Conservation (phyloP, 2,888 invertebrate species). For the Drosophila formosana region DNA sequence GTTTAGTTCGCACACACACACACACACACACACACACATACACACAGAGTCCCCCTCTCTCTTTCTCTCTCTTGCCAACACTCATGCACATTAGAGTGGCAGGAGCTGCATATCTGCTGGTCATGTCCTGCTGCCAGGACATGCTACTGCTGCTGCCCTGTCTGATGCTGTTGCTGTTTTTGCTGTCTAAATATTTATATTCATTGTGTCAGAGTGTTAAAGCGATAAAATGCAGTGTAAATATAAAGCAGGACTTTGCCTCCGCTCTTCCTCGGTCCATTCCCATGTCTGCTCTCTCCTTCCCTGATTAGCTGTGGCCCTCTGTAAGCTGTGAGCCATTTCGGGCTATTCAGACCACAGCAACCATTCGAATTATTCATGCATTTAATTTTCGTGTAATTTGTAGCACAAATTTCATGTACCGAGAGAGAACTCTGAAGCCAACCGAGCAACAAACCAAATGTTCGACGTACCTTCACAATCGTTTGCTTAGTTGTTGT, state of each 20-base stretch:
- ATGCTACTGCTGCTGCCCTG: slow-evolving; percentile 28
- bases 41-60: background rate
- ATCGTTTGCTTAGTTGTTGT: slow-evolving; percentile 51
- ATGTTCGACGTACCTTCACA: slow-evolving; percentile 68
- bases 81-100: slow-evolving; percentile 3
- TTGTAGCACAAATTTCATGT: slow-evolving; percentile 76
- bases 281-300: background rate
- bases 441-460: slow-evolving; percentile 68
- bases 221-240: slow-evolving; percentile 81
- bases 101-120: slow-evolving; percentile 61
- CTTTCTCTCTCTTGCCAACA: background rate
- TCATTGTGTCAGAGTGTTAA: slow-evolving; percentile 81
- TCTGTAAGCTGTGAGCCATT: slow-evolving; percentile 36
- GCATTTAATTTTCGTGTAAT: slow-evolving; percentile 80
- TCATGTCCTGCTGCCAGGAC: slow-evolving; percentile 61
- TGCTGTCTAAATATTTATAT: slow-evolving; percentile 81
- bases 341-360: slow-evolving; percentile 72
- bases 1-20: slow-evolving; percentile 57
- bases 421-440: slow-evolving; percentile 48
- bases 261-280: background rate
- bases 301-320: slow-evolving; percentile 62
- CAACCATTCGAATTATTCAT: slow-evolving; percentile 80
- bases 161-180: slow-evolving; percentile 68
- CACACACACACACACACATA: slow-evolving; percentile 29
- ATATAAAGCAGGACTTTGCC: slow-evolving; percentile 65